Percentiles rank a stretch among this genome's conserved stretches.
phyloP scores from a whole-genome alignment of 1,140 invertebrate genomes.

The Drosophila melanogaster region DNA sequence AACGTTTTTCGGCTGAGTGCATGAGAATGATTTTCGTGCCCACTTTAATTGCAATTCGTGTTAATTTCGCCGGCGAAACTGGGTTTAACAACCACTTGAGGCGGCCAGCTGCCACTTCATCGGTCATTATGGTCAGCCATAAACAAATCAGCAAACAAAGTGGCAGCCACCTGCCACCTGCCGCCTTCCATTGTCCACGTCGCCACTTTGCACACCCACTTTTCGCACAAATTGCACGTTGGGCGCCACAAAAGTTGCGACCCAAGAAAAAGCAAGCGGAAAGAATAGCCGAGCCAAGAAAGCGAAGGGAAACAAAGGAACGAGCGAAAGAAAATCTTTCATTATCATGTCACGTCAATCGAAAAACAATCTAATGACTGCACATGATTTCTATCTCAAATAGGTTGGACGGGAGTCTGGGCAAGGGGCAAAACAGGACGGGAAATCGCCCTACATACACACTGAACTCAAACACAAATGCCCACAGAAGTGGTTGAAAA shows the following conservation, averaged over 20 bases:
- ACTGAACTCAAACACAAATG: slow-evolving; percentile 9
- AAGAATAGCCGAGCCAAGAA: slow-evolving; percentile 15
- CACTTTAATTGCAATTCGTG: slow-evolving; percentile 70
- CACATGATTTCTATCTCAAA: slow-evolving; percentile 84
- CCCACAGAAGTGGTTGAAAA: slow-evolving; percentile 47
- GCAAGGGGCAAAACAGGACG: slow-evolving; percentile 24
- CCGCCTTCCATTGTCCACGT: slow-evolving; percentile 28
- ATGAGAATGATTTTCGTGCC: slow-evolving; percentile 53
- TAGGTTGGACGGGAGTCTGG: slow-evolving; percentile 35
- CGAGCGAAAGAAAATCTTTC: slow-evolving; percentile 66
- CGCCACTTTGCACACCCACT: slow-evolving; percentile 46
- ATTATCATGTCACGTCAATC: slow-evolving; percentile 84
- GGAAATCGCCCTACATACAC: slow-evolving; percentile 22
- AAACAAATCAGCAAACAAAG: slow-evolving; percentile 73
- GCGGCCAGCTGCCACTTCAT: slow-evolving; percentile 50
- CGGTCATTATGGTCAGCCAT: slow-evolving; percentile 67
- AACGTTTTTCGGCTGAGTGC: slow-evolving; percentile 6
- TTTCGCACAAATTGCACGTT: slow-evolving; percentile 66
- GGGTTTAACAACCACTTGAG: slow-evolving; percentile 45
- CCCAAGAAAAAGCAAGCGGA: slow-evolving; percentile 49
- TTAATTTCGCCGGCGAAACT: slow-evolving; percentile 65
- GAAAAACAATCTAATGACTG: slow-evolving; percentile 84
- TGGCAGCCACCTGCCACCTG: slow-evolving; percentile 27
- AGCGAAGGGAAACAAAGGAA: slow-evolving; percentile 30
- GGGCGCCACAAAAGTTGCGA: slow-evolving; percentile 37